These are phyloP conservation scores for Rattus rattus DNA, from an alignment of 2,113 vertebrate species.

Conservation along the genomic window DNA sequence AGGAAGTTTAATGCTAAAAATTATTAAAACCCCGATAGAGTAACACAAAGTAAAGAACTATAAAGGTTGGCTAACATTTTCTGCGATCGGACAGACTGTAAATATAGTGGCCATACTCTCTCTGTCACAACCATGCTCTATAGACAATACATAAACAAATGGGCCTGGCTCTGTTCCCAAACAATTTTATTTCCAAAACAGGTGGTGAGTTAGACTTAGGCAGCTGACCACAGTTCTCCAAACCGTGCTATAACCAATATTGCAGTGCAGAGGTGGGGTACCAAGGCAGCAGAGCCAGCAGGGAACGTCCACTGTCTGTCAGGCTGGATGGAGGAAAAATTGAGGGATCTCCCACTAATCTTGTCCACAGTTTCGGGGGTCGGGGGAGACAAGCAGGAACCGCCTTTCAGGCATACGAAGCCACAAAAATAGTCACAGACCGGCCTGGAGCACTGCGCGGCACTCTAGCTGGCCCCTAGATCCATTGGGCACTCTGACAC, in stretches of 20 bases:
- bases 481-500: too few relatives aligned
- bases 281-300: background rate
- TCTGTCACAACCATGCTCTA: background rate
- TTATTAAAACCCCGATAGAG: background rate
- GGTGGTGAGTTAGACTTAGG: background rate
- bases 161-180: background rate
- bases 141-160: slow-evolving; percentile 7
- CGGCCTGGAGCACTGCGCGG: too few relatives aligned
- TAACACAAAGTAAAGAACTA: background rate
- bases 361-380: background rate
- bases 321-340: background rate
- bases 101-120: background rate
- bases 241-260: background rate
- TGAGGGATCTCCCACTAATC: background rate
- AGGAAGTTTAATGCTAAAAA: slow-evolving; percentile 3
- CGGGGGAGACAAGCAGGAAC: background rate
- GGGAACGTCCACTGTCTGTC: background rate
- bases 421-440: background rate
- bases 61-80: background rate
- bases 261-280: background rate
- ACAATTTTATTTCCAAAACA: slow-evolving; percentile 34
- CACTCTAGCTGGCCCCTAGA: background rate
- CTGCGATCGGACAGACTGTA: background rate
- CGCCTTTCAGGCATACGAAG: too few relatives aligned
- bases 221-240: background rate